Conservation (phyloP, 2,113 vertebrate genomes). For the Ranitomeya imitator region DNA sequence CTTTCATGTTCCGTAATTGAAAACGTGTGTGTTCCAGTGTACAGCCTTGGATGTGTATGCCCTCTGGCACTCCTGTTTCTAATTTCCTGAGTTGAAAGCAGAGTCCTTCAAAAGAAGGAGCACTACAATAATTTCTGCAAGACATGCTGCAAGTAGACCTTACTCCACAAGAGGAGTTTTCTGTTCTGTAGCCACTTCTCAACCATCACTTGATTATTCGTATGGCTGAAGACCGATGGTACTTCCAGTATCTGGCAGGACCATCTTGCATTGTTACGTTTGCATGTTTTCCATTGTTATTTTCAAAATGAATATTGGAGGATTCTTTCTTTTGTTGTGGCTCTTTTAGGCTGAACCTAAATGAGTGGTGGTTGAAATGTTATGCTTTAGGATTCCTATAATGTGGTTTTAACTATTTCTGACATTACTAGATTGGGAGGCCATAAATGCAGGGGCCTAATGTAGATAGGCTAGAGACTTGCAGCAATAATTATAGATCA, state of each 20-base stretch:
- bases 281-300: slow-evolving; percentile 50
- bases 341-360: slow-evolving; percentile 66
- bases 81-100: slow-evolving; percentile 98
- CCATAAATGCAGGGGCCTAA: slow-evolving; percentile 57
- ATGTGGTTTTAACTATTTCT: slow-evolving; percentile 62
- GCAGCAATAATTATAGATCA: slow-evolving; percentile 16
- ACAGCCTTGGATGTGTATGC: slow-evolving; percentile 81
- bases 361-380: slow-evolving; percentile 63
- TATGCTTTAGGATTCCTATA: slow-evolving; percentile 35
- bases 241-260: background rate
- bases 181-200: slow-evolving; percentile 66
- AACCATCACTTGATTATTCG: slow-evolving; percentile 60
- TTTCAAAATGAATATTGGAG: slow-evolving; percentile 61
- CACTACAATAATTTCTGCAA: slow-evolving; percentile 84
- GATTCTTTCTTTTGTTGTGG: slow-evolving; percentile 69
- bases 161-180: slow-evolving; percentile 65
- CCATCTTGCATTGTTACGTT: slow-evolving; percentile 39
- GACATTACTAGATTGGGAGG: slow-evolving; percentile 58
- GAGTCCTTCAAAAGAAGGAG: slow-evolving; percentile 89
- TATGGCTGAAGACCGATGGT: background rate
- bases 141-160: slow-evolving; percentile 76
- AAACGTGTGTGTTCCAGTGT: slow-evolving; percentile 81
- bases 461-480: slow-evolving; percentile 55
- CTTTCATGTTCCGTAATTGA: slow-evolving; percentile 91
- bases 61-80: slow-evolving; percentile 94